These are phyloP conservation scores for Planiliza haematocheilus DNA, from an alignment of 2,113 vertebrate genomes.

Conservation along the genomic window DNA sequence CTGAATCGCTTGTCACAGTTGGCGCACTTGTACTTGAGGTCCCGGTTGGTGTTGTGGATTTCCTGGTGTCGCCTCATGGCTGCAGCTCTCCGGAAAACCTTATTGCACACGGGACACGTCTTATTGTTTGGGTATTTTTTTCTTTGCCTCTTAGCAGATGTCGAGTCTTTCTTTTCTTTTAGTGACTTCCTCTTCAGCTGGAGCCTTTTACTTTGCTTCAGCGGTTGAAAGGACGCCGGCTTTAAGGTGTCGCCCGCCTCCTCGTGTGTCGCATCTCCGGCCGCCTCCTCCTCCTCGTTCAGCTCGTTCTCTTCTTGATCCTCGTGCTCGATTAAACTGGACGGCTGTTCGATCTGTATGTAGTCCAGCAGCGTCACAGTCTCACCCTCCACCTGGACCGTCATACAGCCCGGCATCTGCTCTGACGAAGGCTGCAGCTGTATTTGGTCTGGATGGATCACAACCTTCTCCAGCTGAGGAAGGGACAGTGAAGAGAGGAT, in stretches of 20 bases:
- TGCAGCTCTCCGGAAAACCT: slow-evolving; percentile 75
- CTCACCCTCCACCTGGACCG: slow-evolving; percentile 76
- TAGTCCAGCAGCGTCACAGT: slow-evolving; percentile 77
- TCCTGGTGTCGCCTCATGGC: slow-evolving; percentile 79
- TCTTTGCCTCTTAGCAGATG: slow-evolving; percentile 50
- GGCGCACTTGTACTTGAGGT: slow-evolving; percentile 75
- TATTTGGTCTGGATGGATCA: slow-evolving; percentile 65
- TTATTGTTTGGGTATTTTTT: slow-evolving; percentile 71
- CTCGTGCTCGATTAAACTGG: slow-evolving; percentile 20
- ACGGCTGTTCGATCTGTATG: slow-evolving; percentile 68
- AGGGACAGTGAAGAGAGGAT: slow-evolving; percentile 80
- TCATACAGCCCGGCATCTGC: slow-evolving; percentile 66
- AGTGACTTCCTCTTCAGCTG: slow-evolving; percentile 65
- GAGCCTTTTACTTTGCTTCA: slow-evolving; percentile 77
- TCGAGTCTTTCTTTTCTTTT: slow-evolving; percentile 30
- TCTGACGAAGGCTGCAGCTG: slow-evolving; percentile 56
- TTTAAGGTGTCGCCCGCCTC: slow-evolving; percentile 48
- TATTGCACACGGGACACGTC: slow-evolving; percentile 74
- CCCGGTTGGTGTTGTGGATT: slow-evolving; percentile 70
- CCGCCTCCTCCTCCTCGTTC: background rate
- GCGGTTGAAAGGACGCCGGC: slow-evolving; percentile 72
- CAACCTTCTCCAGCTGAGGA: slow-evolving; percentile 77
- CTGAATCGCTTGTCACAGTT: slow-evolving; percentile 77
- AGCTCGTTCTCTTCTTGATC: slow-evolving; percentile 25
- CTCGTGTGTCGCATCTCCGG: background rate